Percentiles rank a stretch among this genome's conserved stretches.
Conservation (phyloP, 2,113 vertebrate species). For the Drymodes brunneopygia region DNA sequence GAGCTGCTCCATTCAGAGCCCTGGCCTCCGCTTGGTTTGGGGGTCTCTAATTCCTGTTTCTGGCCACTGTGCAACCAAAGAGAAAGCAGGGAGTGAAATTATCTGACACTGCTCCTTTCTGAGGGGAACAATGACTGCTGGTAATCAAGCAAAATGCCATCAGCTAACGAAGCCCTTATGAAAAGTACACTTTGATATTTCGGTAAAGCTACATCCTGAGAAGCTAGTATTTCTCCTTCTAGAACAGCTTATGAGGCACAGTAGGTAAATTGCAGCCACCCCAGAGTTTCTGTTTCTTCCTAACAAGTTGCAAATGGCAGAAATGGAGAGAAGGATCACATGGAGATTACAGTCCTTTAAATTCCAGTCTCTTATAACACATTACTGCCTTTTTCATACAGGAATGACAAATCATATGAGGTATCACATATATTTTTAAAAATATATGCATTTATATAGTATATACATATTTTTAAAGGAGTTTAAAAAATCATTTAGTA, state of each 20-base stretch:
- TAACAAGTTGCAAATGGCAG: neutral
- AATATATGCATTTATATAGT: neutral
- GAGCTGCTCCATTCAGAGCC: conserved; percentile 39
- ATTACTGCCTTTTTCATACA: neutral
- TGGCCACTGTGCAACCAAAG: conserved; percentile 26
- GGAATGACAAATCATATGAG: neutral
- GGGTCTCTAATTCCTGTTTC: conserved; percentile 59
- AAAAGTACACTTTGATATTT: neutral
- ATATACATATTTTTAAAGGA: neutral
- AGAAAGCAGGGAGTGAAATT: conserved; percentile 36
- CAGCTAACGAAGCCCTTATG: neutral
- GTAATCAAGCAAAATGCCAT: neutral
- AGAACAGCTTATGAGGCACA: neutral
- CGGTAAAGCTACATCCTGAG: neutral
- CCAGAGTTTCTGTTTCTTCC: neutral
- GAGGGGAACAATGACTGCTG: conserved; percentile 2
- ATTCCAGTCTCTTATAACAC: neutral
- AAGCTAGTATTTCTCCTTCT: neutral
- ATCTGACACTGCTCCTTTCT: conserved; percentile 24
- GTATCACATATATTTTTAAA: neutral
- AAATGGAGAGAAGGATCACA: neutral
- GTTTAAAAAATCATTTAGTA: neutral
- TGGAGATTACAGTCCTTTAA: neutral
- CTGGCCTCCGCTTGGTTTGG: conserved; percentile 37
- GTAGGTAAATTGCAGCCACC: neutral